phyloP scores from a whole-genome alignment of 1,140 invertebrate species.

The Nomia melanderi region DNA sequence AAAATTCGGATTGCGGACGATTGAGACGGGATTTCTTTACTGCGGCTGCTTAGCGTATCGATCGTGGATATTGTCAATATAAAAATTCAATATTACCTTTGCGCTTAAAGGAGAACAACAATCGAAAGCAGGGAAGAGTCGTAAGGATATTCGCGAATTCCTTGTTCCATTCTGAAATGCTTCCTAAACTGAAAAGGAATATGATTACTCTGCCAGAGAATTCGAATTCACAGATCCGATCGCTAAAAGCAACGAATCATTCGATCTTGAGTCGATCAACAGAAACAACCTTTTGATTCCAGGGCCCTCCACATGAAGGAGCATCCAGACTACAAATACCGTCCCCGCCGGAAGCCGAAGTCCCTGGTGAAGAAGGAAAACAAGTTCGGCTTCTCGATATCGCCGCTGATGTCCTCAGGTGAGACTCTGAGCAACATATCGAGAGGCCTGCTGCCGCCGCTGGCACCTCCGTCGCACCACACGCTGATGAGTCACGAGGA shows the following conservation, averaged over 20 bases:
- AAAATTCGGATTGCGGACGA: too few relatives aligned
- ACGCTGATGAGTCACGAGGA: constrained; percentile 84
- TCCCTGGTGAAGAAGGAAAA: constrained; percentile 87
- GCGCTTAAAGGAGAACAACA: too few relatives aligned
- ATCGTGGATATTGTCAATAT: too few relatives aligned
- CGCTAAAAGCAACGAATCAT: background rate
- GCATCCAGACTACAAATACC: constrained; percentile 97
- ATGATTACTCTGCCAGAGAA: too few relatives aligned
- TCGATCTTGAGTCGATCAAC: constrained; percentile 7
- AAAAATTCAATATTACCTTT: too few relatives aligned
- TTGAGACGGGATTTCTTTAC: too few relatives aligned
- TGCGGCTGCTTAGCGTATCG: too few relatives aligned
- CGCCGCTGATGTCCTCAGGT: constrained; percentile 82
- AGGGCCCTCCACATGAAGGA: constrained; percentile 98
- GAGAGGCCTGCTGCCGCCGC: constrained; percentile 83
- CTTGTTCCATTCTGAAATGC: too few relatives aligned
- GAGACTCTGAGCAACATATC: constrained; percentile 81
- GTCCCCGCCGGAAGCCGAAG: constrained; percentile 95
- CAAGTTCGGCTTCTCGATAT: constrained; percentile 86
- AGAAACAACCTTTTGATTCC: constrained; percentile 68
- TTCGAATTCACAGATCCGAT: too few relatives aligned
- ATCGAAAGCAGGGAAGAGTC: too few relatives aligned
- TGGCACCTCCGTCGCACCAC: constrained; percentile 81
- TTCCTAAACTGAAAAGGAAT: too few relatives aligned
- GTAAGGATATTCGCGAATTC: too few relatives aligned